Evolutionary conservation across 2,113 vertebrate species (phyloP).

Genomic region (Athene cunicularia): DNA sequence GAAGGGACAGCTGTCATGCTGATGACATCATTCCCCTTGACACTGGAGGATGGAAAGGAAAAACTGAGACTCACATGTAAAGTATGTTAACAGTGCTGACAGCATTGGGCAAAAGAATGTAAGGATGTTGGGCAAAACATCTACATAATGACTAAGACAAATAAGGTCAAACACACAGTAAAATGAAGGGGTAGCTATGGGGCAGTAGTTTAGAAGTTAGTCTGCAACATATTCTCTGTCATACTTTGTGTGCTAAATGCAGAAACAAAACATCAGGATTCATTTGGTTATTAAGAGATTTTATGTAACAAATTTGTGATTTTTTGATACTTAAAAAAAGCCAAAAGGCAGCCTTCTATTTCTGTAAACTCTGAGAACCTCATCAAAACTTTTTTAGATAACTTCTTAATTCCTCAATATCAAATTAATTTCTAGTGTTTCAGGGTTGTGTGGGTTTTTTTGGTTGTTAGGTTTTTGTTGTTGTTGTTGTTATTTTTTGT

Average conservation of each 20-base stretch:
- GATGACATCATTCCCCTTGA: constrained; percentile 21
- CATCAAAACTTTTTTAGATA: not conserved
- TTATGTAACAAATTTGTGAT: not conserved
- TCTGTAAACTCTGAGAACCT: not conserved
- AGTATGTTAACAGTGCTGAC: not conserved
- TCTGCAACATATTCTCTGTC: not conserved
- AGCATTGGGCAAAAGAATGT: not conserved
- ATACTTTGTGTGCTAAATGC: not conserved
- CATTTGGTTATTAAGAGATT: not conserved
- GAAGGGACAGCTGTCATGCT: constrained; percentile 13
- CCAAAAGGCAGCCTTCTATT: not conserved
- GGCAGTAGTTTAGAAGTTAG: not conserved
- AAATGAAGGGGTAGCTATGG: not conserved
- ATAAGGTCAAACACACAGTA: not conserved
- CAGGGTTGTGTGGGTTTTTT: too few relatives aligned
- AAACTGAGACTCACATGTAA: not conserved
- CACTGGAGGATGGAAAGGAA: not conserved
- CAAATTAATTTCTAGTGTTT: not conserved
- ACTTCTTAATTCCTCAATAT: not conserved
- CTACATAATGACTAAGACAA: not conserved
- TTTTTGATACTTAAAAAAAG: not conserved
- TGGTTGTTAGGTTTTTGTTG: not conserved
- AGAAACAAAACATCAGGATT: not conserved
- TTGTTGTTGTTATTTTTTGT: not conserved
- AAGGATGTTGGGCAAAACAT: not conserved